Conservation (phyloP, 92 coral and sea anemone genomes). For the Virgularia gustaviana region DNA sequence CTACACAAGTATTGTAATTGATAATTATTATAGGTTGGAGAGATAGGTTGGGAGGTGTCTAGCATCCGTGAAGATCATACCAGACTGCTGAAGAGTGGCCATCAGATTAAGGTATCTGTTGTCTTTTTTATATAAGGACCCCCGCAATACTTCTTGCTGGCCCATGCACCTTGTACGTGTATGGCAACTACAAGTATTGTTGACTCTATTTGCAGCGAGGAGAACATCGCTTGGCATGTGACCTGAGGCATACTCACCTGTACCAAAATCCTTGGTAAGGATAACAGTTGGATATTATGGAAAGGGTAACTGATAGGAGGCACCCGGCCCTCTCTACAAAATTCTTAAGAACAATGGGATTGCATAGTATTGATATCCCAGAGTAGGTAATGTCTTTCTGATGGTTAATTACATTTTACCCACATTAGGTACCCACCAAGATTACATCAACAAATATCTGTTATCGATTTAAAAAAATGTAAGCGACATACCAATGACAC, state of each 20-base stretch:
- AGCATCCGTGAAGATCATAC: slow-evolving; percentile 33
- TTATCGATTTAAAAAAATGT: slow-evolving; percentile 15
- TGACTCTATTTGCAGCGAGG: slow-evolving; percentile 61
- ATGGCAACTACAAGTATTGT: no score
- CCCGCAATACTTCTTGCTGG: no score
- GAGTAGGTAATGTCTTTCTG: no score
- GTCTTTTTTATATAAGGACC: no score
- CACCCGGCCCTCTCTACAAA: no score
- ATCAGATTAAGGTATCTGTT: slow-evolving; percentile 74
- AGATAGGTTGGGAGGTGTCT: slow-evolving; percentile 90
- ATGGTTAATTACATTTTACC: neutral
- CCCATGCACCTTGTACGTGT: no score
- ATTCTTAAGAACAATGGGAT: no score
- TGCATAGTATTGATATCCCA: no score
- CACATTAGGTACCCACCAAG: slow-evolving; percentile 21
- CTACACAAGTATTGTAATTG: neutral
- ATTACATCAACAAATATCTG: slow-evolving; percentile 1
- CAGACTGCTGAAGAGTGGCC: slow-evolving; percentile 70
- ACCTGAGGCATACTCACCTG: slow-evolving; percentile 92
- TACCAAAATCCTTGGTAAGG: slow-evolving; percentile 99
- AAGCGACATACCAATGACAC: neutral
- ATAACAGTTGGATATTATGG: no score
- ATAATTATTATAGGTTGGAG: slow-evolving; percentile 65
- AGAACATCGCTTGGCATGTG: slow-evolving; percentile 79
- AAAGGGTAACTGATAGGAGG: no score